phyloP scores from a whole-genome alignment of 2,113 vertebrate species.

The Azemiops feae region DNA sequence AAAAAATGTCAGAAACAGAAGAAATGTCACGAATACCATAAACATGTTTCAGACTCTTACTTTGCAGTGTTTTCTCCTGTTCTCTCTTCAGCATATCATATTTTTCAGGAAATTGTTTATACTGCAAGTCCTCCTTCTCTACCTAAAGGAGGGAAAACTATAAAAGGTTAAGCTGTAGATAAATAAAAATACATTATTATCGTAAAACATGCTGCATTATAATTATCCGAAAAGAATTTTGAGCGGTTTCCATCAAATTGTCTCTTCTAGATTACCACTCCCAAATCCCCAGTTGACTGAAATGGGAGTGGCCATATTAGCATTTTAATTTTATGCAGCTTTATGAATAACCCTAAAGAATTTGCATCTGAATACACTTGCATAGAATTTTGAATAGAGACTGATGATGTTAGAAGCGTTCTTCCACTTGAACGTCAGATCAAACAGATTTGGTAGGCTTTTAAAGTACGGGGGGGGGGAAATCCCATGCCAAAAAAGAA shows the following conservation, averaged over 20 bases:
- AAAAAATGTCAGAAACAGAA: neutral
- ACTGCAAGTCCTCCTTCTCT: slow-evolving; percentile 70
- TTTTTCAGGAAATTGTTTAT: slow-evolving; percentile 69
- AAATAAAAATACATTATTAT: neutral
- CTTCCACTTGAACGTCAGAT: neutral
- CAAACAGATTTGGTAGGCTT: neutral
- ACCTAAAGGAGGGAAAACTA: slow-evolving; percentile 64
- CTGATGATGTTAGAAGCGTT: neutral
- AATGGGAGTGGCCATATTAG: neutral
- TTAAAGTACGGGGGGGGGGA: neutral
- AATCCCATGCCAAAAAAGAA: neutral
- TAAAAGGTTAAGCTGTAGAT: neutral
- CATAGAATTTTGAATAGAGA: neutral
- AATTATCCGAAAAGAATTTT: neutral
- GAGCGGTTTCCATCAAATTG: neutral
- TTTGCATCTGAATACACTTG: neutral
- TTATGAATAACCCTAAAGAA: neutral
- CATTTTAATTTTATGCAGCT: neutral
- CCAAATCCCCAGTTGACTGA: neutral
- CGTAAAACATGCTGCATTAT: neutral
- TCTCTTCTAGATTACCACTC: neutral
- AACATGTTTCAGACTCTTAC: slow-evolving; percentile 47
- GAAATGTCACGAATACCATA: neutral
- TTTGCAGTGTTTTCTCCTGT: slow-evolving; percentile 67
- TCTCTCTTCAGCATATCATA: slow-evolving; percentile 60